Conservation (phyloP, 2,797 vertebrate species). For the Tolypeutes matacus region DNA sequence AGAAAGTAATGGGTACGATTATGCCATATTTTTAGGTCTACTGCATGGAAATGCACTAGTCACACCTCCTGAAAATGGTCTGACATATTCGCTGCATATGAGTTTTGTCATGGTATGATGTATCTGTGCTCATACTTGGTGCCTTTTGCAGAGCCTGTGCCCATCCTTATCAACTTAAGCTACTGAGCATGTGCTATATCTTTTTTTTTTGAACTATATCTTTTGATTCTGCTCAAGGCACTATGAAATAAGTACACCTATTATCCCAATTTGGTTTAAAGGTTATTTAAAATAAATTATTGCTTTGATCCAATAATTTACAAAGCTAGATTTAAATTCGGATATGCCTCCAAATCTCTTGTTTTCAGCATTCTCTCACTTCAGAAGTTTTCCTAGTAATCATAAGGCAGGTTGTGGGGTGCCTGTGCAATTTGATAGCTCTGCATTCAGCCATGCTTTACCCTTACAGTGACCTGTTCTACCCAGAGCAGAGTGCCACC, state of each 20-base stretch:
- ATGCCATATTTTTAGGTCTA: too few relatives aligned
- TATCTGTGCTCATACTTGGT: not conserved
- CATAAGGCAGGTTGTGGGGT: not conserved
- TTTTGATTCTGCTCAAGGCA: not conserved
- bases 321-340: not conserved
- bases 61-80: too few relatives aligned
- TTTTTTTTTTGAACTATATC: not conserved
- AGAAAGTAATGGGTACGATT: too few relatives aligned
- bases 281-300: not conserved
- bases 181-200: not conserved
- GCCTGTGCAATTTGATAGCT: not conserved
- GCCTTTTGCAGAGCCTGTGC: not conserved
- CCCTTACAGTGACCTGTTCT: not conserved
- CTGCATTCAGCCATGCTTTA: not conserved
- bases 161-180: not conserved
- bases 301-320: not conserved
- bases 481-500: not conserved
- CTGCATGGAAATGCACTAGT: too few relatives aligned
- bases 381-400: not conserved
- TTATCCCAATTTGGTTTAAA: not conserved
- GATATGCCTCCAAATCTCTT: not conserved
- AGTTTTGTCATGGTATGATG: not conserved
- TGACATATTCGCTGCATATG: too few relatives aligned
- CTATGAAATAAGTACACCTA: not conserved
- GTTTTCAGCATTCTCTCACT: not conserved